Conservation (phyloP, 2,888 invertebrate species). For the Cheilosia scutellata region DNA sequence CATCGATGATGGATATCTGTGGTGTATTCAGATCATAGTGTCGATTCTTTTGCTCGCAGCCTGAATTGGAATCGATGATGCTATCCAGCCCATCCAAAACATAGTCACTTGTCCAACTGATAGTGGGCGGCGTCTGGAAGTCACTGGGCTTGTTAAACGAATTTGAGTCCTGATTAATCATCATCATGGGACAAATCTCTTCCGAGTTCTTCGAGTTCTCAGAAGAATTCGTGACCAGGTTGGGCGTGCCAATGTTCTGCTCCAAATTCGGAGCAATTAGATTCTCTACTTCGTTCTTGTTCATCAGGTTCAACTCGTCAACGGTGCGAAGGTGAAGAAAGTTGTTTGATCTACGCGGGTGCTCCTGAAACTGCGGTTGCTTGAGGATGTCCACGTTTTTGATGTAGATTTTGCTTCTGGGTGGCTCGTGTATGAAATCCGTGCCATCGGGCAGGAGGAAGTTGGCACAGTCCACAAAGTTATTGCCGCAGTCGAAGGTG, state of each 20-base stretch:
- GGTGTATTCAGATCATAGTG: conserved; percentile 79
- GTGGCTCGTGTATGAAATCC: conserved; percentile 56
- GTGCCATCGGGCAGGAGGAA: conserved; percentile 65
- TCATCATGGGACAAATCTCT: conserved; percentile 50
- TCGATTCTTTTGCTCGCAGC: conserved; percentile 59
- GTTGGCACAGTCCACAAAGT: conserved; percentile 63
- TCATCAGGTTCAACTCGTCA: conserved; percentile 83
- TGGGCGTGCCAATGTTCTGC: conserved; percentile 65
- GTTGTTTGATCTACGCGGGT: conserved; percentile 79
- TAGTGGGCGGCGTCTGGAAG: conserved; percentile 49
- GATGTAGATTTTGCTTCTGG: conserved; percentile 82
- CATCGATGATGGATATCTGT: conserved; percentile 77
- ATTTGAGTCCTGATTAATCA: conserved; percentile 58
- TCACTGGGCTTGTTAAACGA: conserved; percentile 66
- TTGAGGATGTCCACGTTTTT: conserved; percentile 82
- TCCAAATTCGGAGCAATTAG: conserved; percentile 82
- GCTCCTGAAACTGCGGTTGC: conserved; percentile 79
- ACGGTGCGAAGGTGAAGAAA: conserved; percentile 83
- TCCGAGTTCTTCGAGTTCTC: conserved; percentile 77
- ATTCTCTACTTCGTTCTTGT: conserved; percentile 83
- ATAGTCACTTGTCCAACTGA: conserved; percentile 73
- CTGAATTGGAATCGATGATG: conserved; percentile 71
- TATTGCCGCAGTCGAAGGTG: conserved; percentile 56
- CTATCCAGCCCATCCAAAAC: conserved; percentile 72
- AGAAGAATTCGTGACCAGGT: conserved; percentile 65